These are phyloP conservation scores for Chunga burmeisteri DNA, from an alignment of 2,113 vertebrate species.

Conservation along the genomic window DNA sequence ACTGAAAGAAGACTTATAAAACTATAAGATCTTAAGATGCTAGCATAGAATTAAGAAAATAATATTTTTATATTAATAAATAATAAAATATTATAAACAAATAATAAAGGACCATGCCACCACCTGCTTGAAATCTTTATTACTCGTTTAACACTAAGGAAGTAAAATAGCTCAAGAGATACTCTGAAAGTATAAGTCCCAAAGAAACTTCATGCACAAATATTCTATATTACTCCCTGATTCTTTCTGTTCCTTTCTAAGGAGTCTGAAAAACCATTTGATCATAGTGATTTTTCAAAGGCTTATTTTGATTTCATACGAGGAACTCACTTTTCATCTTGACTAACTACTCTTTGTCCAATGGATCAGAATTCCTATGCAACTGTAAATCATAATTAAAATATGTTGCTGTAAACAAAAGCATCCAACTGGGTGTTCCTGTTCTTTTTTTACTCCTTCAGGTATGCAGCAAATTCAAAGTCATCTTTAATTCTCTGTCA, in stretches of 20 bases:
- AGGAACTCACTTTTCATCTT: neutral
- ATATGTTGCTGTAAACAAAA: neutral
- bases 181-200: neutral
- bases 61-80: neutral
- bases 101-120: accelerated
- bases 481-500: neutral
- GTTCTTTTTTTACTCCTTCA: neutral
- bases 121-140: neutral
- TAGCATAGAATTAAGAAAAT: neutral
- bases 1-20: neutral
- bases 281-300: neutral
- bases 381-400: neutral
- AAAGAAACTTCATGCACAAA: neutral
- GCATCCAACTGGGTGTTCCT: neutral
- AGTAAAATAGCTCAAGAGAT: neutral
- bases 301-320: neutral
- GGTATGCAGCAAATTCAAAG: neutral
- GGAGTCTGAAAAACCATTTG: neutral
- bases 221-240: neutral
- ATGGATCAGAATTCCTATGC: neutral
- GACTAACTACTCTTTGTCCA: neutral
- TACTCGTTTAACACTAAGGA: neutral
- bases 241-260: neutral
- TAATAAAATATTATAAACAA: neutral
- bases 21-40: neutral